Percentiles rank a stretch among this genome's conserved stretches.
Evolutionary conservation across 2,113 vertebrate genomes (phyloP).

Genomic region (Macquaria ambigua): DNA sequence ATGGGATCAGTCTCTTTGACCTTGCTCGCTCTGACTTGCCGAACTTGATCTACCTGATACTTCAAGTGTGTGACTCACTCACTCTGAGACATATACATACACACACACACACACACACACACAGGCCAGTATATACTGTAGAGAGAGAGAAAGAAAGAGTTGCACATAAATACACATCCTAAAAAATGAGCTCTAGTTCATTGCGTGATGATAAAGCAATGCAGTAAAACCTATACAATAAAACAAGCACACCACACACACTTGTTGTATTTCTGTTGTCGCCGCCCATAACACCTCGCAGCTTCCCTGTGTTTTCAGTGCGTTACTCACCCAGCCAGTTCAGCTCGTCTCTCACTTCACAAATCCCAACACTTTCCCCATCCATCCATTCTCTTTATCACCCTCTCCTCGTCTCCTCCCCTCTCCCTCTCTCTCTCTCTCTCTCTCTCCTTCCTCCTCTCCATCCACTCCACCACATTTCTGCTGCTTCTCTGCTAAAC

Average conservation of each 20-base stretch:
- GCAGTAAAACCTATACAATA: slow-evolving; percentile 7
- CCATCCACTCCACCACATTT: slow-evolving; percentile 80
- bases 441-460: slow-evolving; percentile 73
- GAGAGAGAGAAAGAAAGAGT: background rate
- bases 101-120: background rate
- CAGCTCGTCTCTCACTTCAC: slow-evolving; percentile 94
- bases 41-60: slow-evolving; percentile 74
- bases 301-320: slow-evolving; percentile 90
- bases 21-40: slow-evolving; percentile 80
- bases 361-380: slow-evolving; percentile 89
- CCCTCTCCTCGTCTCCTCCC: slow-evolving; percentile 85
- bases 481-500: slow-evolving; percentile 96
- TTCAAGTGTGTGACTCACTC: slow-evolving; percentile 61
- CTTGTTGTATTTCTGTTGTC: slow-evolving; percentile 28
- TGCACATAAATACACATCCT: background rate
- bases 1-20: slow-evolving; percentile 86
- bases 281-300: slow-evolving; percentile 12
- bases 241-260: slow-evolving; percentile 12
- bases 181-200: background rate
- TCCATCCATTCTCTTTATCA: slow-evolving; percentile 97
- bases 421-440: slow-evolving; percentile 63
- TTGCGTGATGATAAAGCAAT: slow-evolving; percentile 5
- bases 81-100: slow-evolving; percentile 25
- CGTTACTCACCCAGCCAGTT: slow-evolving; percentile 92
- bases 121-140: background rate